Evolutionary conservation across 2,797 vertebrate genomes (phyloP).

Genomic region (Dendrocincla fuliginosa): DNA sequence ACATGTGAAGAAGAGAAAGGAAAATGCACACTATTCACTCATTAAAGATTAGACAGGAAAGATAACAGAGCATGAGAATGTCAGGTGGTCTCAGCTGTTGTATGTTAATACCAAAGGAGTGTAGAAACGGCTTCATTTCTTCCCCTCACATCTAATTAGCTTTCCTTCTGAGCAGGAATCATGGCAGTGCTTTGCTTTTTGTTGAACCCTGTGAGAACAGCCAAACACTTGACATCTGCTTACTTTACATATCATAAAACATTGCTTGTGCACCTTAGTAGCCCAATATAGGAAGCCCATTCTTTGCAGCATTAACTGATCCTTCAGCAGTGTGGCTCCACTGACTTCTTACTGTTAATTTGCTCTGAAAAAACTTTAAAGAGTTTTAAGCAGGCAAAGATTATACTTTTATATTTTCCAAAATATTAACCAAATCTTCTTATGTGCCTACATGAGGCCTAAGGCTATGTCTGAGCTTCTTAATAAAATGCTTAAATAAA

Average conservation of each 20-base stretch:
- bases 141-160: not conserved
- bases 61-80: not conserved
- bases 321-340: not conserved
- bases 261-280: not conserved
- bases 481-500: constrained; percentile 52
- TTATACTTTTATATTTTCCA: constrained; percentile 45
- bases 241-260: not conserved
- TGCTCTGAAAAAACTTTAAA: not conserved
- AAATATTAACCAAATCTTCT: constrained; percentile 66
- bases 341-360: constrained; percentile 4
- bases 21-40: not conserved
- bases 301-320: not conserved
- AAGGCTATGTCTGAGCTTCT: constrained; percentile 57
- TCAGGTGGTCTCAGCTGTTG: not conserved
- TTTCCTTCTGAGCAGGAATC: not conserved
- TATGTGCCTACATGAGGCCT: constrained; percentile 41
- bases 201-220: not conserved
- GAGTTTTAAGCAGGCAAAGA: constrained; percentile 44
- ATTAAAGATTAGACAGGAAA: not conserved
- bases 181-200: not conserved
- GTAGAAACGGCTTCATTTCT: not conserved
- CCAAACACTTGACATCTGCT: not conserved
- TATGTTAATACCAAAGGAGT: not conserved
- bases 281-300: not conserved
- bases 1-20: not conserved